Conservation (phyloP, 2,113 vertebrate genomes). For the Elaphurus davidianus region DNA sequence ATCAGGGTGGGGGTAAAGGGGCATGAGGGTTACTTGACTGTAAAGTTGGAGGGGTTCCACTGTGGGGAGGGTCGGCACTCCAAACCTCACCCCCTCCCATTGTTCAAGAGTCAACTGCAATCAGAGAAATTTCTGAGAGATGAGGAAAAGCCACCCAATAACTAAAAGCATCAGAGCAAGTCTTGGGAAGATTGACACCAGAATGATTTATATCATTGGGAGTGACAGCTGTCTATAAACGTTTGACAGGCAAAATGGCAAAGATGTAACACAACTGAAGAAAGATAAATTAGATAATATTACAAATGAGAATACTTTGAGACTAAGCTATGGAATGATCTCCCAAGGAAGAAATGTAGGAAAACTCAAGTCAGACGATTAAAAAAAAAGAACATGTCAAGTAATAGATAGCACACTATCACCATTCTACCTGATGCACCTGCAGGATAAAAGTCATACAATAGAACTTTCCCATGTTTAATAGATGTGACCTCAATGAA, state of each 20-base stretch:
- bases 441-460: neutral
- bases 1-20: neutral
- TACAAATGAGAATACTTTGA: neutral
- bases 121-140: neutral
- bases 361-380: neutral
- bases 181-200: neutral
- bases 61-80: neutral
- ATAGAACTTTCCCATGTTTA: neutral
- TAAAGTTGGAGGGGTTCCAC: neutral
- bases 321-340: neutral
- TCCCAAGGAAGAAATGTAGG: neutral
- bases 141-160: neutral
- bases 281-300: neutral
- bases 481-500: conserved; percentile 27
- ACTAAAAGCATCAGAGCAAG: neutral
- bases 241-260: neutral
- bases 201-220: neutral
- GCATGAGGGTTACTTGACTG: neutral
- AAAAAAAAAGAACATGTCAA: neutral
- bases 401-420: neutral
- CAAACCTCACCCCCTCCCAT: neutral
- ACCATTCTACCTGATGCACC: neutral
- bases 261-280: neutral
- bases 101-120: neutral
- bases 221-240: neutral